phyloP scores from a whole-genome alignment of 2,113 vertebrate species.

The Heloderma charlesbogerti region DNA sequence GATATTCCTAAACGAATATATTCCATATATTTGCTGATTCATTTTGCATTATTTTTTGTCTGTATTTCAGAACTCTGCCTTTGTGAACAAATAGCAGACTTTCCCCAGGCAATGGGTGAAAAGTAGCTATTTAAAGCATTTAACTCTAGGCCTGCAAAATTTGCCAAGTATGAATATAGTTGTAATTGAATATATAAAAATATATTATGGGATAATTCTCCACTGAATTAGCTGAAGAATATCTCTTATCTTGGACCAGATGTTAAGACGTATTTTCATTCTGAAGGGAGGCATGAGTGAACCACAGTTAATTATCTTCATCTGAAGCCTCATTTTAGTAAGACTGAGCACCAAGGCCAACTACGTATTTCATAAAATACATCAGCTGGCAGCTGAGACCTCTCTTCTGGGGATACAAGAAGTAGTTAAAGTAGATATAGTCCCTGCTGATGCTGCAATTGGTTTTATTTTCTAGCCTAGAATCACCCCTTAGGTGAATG shows the following conservation, averaged over 20 bases:
- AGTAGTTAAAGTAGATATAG: not conserved
- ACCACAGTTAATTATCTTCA: slow-evolving; percentile 14
- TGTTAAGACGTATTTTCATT: slow-evolving; percentile 9
- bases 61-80: not conserved
- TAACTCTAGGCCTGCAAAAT: not conserved
- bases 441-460: not conserved
- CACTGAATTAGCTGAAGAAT: slow-evolving; percentile 2
- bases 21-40: not conserved
- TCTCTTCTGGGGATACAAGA: not conserved
- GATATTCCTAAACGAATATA: not conserved
- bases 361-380: not conserved
- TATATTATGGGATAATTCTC: not conserved
- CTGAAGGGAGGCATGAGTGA: not conserved
- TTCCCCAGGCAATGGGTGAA: not conserved
- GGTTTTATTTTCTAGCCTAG: not conserved
- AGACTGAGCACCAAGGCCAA: not conserved
- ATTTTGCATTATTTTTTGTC: not conserved
- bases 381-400: not conserved
- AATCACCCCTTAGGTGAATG: not conserved
- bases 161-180: not conserved
- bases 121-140: slow-evolving; percentile 3
- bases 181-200: slow-evolving; percentile 33
- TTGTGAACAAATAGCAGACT: accelerated
- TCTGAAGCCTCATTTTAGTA: slow-evolving; percentile 11
- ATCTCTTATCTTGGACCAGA: slow-evolving; percentile 17